A percentile compares a stretch with the other conserved stretches of the same genome.
phyloP scores from a whole-genome alignment of 2,888 invertebrate species.

The Thecophora atra region DNA sequence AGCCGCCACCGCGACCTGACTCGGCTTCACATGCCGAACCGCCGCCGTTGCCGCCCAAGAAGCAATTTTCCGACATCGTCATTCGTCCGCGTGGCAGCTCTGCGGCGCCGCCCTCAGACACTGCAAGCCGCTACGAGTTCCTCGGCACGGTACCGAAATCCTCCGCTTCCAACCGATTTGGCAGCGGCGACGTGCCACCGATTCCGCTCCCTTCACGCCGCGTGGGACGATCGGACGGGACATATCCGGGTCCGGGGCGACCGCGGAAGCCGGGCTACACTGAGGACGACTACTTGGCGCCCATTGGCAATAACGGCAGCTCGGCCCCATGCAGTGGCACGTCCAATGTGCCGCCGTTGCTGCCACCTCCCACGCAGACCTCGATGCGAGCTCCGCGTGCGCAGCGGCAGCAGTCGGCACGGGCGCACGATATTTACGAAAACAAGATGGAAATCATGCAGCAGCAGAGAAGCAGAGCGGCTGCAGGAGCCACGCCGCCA shows the following conservation, averaged over 20 bases:
- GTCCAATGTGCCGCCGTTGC: constrained; percentile 62
- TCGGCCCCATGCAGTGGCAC: constrained; percentile 54
- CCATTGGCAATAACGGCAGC: constrained; percentile 66
- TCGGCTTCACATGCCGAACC: constrained; percentile 71
- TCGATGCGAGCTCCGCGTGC: constrained; percentile 56
- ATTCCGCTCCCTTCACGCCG: constrained; percentile 71
- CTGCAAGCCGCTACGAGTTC: constrained; percentile 59
- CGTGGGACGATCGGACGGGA: constrained; percentile 67
- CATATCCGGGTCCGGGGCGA: constrained; percentile 67
- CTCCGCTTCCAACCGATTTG: constrained; percentile 27
- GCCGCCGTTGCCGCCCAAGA: constrained; percentile 79
- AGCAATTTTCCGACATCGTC: constrained; percentile 70
- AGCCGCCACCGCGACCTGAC: constrained; percentile 66
- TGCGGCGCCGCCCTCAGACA: constrained; percentile 32
- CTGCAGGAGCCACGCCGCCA: constrained; percentile 40
- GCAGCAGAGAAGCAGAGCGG: constrained; percentile 37
- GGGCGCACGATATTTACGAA: constrained; percentile 59
- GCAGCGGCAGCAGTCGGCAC: constrained; percentile 52
- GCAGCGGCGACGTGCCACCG: constrained; percentile 68
- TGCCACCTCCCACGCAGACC: constrained; percentile 67
- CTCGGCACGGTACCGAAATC: constrained; percentile 50
- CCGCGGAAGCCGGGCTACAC: constrained; percentile 69
- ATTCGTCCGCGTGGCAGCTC: constrained; percentile 65
- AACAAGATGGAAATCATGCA: constrained; percentile 61
- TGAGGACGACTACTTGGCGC: constrained; percentile 78